Percentiles rank a stretch among this genome's conserved stretches.
Evolutionary conservation across 2,797 vertebrate genomes (phyloP).

Genomic region (Apogon hyalosoma): DNA sequence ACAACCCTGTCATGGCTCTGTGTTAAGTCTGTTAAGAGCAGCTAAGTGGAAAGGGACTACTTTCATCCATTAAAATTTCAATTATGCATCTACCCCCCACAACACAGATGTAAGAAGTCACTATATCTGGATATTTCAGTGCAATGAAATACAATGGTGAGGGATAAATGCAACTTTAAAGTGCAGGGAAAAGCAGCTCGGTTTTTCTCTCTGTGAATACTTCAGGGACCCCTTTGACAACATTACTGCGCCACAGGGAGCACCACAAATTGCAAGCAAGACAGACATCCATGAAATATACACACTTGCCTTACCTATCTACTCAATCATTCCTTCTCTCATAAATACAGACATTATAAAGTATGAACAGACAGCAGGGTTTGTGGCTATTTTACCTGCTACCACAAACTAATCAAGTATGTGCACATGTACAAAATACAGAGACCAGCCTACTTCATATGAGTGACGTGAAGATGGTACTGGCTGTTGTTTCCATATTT

Average conservation of each 20-base stretch:
- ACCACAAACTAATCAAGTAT: background rate
- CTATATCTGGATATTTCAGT: conserved; percentile 41
- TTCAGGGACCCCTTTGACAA: conserved; percentile 46
- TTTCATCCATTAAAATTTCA: conserved; percentile 67
- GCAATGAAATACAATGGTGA: conserved; percentile 39
- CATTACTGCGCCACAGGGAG: conserved; percentile 46
- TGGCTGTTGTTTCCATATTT: conserved; percentile 71
- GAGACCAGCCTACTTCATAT: conserved; percentile 20
- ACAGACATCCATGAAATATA: background rate
- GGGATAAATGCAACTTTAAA: conserved; percentile 38
- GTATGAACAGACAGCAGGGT: conserved; percentile 3
- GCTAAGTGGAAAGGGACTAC: conserved; percentile 39
- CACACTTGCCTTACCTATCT: conserved; percentile 12
- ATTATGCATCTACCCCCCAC: conserved; percentile 46
- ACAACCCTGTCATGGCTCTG: conserved; percentile 31
- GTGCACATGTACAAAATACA: conserved; percentile 12
- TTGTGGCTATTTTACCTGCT: background rate
- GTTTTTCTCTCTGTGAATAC: conserved; percentile 40
- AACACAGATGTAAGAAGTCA: conserved; percentile 32
- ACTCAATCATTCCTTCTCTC: conserved; percentile 16
- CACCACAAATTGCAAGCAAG: conserved; percentile 21
- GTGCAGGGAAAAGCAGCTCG: conserved; percentile 40
- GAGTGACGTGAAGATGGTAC: conserved; percentile 46
- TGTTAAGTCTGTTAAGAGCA: conserved; percentile 40
- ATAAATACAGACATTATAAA: conserved; percentile 1